Evolutionary conservation across 2,113 vertebrate species (phyloP).

Genomic region (Syrrhaptes paradoxus): DNA sequence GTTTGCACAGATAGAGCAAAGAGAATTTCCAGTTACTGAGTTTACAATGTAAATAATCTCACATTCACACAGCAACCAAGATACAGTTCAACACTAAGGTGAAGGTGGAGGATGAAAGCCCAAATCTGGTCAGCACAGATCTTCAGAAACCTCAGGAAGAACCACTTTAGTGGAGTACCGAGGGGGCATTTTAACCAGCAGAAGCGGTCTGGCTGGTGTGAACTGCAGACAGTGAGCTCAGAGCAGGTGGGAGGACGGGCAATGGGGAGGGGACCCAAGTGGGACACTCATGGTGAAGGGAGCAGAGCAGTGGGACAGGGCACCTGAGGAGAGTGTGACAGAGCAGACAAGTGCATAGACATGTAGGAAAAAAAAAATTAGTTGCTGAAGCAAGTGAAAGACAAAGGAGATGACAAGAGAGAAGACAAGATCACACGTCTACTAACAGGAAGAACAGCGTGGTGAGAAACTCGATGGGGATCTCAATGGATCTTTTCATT

Average conservation of each 20-base stretch:
- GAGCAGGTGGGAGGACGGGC: background rate
- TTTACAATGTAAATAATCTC: background rate
- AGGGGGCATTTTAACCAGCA: background rate
- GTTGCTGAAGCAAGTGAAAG: background rate
- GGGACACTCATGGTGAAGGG: background rate
- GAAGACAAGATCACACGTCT: background rate
- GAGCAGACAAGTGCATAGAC: background rate
- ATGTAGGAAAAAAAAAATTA: accelerated
- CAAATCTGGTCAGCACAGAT: background rate
- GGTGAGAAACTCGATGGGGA: background rate
- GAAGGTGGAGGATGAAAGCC: background rate
- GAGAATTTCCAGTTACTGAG: background rate
- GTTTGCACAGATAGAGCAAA: background rate
- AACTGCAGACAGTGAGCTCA: background rate
- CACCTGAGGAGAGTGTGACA: background rate
- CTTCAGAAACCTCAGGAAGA: background rate
- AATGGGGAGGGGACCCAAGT: background rate
- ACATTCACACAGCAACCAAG: background rate
- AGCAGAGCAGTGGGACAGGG: background rate
- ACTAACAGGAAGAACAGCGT: background rate
- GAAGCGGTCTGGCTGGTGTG: background rate
- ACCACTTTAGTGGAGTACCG: background rate
- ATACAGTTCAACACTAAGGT: background rate
- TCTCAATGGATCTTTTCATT: background rate
- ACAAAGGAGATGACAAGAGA: background rate